Percentiles rank a stretch among this genome's conserved stretches.
phyloP scores from a whole-genome alignment of 2,888 invertebrate genomes.

The Dryobota labecula region DNA sequence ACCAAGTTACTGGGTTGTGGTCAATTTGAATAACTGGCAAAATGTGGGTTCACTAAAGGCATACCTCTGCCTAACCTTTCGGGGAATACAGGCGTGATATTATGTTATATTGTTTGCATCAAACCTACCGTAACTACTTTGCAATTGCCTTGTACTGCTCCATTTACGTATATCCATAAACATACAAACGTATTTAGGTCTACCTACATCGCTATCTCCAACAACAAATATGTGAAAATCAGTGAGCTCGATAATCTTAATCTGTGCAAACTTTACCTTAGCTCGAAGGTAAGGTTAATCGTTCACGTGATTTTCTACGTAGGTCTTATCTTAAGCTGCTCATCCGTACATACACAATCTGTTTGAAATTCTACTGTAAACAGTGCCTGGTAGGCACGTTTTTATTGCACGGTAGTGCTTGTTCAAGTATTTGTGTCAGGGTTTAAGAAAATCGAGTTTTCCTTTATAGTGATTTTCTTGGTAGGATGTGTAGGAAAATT shows the following conservation, averaged over 20 bases:
- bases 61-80: no score
- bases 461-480: neutral
- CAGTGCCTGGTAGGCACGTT: slow-evolving; percentile 14
- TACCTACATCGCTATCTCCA: slow-evolving; percentile 34
- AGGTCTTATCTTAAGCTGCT: slow-evolving; percentile 53
- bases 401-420: slow-evolving; percentile 41
- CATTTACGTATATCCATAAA: neutral
- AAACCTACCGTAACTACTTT: neutral
- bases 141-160: neutral
- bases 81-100: no score
- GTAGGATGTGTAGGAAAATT: slow-evolving; percentile 10
- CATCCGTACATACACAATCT: slow-evolving; percentile 49
- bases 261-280: slow-evolving; percentile 47
- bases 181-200: slow-evolving; percentile 25
- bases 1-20: no score
- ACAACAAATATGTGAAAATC: slow-evolving; percentile 59
- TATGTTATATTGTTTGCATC: no score
- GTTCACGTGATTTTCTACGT: slow-evolving; percentile 55
- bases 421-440: slow-evolving; percentile 48
- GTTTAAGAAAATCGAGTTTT: slow-evolving; percentile 17
- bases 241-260: slow-evolving; percentile 57
- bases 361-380: slow-evolving; percentile 44
- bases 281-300: slow-evolving; percentile 49
- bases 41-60: no score
- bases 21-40: no score